Evolutionary conservation across 2,797 vertebrate species (phyloP).

Genomic region (Momotus momota): DNA sequence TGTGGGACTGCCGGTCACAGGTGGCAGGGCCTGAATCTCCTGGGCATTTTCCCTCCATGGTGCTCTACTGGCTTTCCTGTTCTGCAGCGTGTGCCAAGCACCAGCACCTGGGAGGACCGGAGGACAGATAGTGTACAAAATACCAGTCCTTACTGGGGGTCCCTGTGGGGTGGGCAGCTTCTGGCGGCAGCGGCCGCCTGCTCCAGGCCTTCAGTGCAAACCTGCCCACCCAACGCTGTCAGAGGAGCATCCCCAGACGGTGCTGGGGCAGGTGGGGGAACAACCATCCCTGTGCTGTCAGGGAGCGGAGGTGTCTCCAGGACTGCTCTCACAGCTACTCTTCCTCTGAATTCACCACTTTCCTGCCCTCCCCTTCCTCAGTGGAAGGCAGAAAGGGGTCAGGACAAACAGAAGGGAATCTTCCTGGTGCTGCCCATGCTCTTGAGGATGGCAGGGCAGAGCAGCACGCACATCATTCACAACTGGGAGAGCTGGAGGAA

Average conservation of each 20-base stretch:
- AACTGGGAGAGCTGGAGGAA: background rate
- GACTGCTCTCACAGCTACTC: background rate
- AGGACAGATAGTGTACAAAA: background rate
- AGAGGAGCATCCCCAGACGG: background rate
- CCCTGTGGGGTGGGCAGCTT: background rate
- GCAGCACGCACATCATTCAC: accelerated
- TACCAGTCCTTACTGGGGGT: background rate
- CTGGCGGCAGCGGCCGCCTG: background rate
- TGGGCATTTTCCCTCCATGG: background rate
- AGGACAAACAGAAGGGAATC: background rate
- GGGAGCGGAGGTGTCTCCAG: background rate
- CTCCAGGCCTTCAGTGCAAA: background rate
- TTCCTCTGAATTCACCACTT: background rate
- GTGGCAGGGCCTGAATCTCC: background rate
- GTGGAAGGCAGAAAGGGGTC: background rate
- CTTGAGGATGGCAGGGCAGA: background rate
- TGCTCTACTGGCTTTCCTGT: background rate
- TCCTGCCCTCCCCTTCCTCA: background rate
- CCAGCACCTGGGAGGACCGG: background rate
- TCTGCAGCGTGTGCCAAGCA: accelerated
- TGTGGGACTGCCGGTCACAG: background rate
- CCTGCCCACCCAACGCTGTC: background rate
- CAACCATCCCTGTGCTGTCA: accelerated
- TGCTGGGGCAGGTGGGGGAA: background rate
- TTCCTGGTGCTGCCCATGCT: background rate